Base-by-base conservation (phyloP, 2,888 invertebrate species). In the Desoria tigrina region DNA sequence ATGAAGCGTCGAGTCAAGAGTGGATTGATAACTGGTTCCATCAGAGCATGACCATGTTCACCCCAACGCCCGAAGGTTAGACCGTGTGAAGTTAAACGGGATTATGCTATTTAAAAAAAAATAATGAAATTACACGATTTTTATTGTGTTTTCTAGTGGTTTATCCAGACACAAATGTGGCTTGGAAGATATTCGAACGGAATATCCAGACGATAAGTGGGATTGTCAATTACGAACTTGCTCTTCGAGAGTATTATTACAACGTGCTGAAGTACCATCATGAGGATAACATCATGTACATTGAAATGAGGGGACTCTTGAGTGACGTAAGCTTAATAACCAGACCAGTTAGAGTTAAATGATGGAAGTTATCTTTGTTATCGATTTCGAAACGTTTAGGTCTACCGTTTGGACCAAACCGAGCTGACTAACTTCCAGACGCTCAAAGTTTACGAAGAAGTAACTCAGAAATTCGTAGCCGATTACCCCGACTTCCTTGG, bases 281-380 rank as follows among this genome's bases (percentile, higher is more conserved):
- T 75, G 84, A 84, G 4, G 88, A 90, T 76, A 88, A 88, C 62
- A 82, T 90, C 0, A 84, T 87, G 79, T 90, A 89, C 71, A 77
- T 88, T 23, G 90, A 90, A 79, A 80, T 90, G 1, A 82, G 90
- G 56, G 83, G 86, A n/a, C 79, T 85, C 0, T 78, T 90, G 6
- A 71, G 75, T 3, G 59, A 53, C 42, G 78, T 78, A 63, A 71
- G 72, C 69, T 37, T 42, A n/a, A n/a, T n/a, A n/a, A n/a, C n/a
- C n/a, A n/a, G n/a, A n/a, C n/a, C n/a, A n/a, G n/a, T n/a, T n/a
- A n/a, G n/a, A n/a, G n/a, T n/a, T n/a, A n/a, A n/a, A n/a, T n/a
- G n/a, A n/a, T n/a, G n/a, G n/a, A n/a, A n/a, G n/a, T n/a, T n/a
- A n/a, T n/a, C n/a, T n/a, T n/a, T n/a, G n/a, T n/a, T n/a, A n/a